phyloP scores from a whole-genome alignment of 2,113 vertebrate species.

The Trematocara marginatum region DNA sequence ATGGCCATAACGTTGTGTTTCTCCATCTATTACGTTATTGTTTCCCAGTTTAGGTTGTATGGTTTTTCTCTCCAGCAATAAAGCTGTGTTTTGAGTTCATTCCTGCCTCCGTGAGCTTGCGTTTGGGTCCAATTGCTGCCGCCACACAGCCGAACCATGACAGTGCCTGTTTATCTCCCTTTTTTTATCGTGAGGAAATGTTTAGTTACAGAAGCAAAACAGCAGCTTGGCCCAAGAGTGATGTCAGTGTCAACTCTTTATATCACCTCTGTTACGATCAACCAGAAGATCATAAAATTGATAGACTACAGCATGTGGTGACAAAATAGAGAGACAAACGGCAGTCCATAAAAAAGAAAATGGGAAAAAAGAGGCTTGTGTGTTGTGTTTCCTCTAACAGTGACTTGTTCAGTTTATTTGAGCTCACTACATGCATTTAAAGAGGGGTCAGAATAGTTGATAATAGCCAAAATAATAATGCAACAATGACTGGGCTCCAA shows the following conservation, averaged over 20 bases:
- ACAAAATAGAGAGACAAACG: neutral
- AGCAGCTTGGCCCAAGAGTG: neutral
- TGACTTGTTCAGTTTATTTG: constrained; percentile 7
- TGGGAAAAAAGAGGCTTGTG: neutral
- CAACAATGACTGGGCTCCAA: neutral
- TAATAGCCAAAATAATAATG: neutral
- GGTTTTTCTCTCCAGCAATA: no score
- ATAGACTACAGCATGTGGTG: neutral
- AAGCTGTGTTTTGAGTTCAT: no score
- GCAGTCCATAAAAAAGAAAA: neutral
- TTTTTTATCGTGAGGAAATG: neutral
- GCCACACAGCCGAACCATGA: no score
- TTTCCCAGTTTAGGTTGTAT: no score
- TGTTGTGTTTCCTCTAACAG: neutral
- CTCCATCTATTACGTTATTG: no score
- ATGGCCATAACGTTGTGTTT: no score
- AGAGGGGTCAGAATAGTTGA: neutral
- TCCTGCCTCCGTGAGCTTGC: no score
- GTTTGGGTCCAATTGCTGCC: no score
- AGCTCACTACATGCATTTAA: neutral
- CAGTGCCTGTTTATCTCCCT: neutral
- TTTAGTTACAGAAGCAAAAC: neutral
- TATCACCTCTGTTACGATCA: neutral
- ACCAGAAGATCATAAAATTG: neutral
- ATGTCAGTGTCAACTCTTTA: neutral